Evolutionary conservation across 1,140 invertebrate genomes (phyloP).

Genomic region (Aphaenogaster ashmeadi): DNA sequence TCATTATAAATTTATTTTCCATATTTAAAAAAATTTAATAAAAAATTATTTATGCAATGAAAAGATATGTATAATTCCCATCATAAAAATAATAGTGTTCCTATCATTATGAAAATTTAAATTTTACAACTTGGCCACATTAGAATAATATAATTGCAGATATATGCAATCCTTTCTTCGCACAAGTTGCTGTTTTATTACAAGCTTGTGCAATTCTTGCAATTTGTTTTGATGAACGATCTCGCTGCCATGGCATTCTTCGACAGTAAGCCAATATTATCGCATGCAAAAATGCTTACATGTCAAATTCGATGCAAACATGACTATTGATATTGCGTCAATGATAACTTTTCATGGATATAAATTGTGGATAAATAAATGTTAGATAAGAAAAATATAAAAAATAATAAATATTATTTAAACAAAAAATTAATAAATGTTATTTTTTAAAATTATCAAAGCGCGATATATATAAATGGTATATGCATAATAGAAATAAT

Average conservation of each 20-base stretch:
- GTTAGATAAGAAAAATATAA: neutral
- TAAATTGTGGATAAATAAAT: neutral
- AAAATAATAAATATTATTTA: neutral
- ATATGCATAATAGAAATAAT: neutral
- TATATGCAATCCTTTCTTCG: slow-evolving; percentile 13
- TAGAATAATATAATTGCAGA: slow-evolving; percentile 3
- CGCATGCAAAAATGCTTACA: slow-evolving; percentile 1
- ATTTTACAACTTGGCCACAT: neutral
- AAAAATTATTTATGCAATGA: neutral
- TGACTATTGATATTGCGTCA: neutral
- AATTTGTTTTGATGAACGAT: slow-evolving; percentile 27
- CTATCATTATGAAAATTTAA: slow-evolving; percentile 34
- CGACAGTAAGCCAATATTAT: slow-evolving; percentile 28
- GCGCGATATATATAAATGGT: no score
- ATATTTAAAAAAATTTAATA: neutral
- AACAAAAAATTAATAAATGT: neutral
- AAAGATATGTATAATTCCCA: neutral
- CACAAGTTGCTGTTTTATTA: neutral
- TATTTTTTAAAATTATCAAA: neutral
- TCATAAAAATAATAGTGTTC: neutral
- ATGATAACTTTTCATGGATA: slow-evolving; percentile 11
- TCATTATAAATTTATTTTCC: neutral
- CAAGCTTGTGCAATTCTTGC: neutral
- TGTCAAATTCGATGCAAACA: slow-evolving; percentile 18
- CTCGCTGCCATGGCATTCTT: neutral